Base-by-base conservation (phyloP, 2,888 invertebrate species). In the Hecatera dysodea region DNA sequence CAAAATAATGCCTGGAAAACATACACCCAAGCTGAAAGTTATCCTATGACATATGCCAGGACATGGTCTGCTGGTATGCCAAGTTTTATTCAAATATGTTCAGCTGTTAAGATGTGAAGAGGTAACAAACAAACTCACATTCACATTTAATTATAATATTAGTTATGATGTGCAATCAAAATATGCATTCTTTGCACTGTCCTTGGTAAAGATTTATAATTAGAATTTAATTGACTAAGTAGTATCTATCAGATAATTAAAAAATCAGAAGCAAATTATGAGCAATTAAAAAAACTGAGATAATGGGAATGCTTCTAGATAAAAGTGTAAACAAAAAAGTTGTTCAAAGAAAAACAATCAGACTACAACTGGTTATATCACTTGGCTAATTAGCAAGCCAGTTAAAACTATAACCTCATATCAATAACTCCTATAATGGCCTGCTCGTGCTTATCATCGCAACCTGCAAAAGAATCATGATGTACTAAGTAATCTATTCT, bases 371-470 rank as follows among this genome's bases (percentile, higher is more conserved):
- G 22, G 39, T 22, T 52, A 56, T 27, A 52, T 65, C 42, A 59
- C 6, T 50, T 46, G n/a, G 15, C 11, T 46, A 70, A 78, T 77
- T 56, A 77, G 70, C 24, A 60, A 48, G 8, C 52, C 22, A 81
- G n/a, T 55, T 71, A 62, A n/a, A 71, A 69, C 63, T 57, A 22
- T 67, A 62, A 67, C n/a, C 53, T 57, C 19, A 53, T 60, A 62
- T 15, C 50, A 61, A 80, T 63, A 55, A 27, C 55, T 61, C 27
- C 24, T 53, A 50, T 63, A 63, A 59, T 78, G 19, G 53, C 33
- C 27, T 59, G 29, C 44, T 64, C 56, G 48, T 48, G 57, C 55
- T 81, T 78, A 77, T 78, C 78, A 75, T 1, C 9, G 48, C 3
- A 22, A n/a, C 46, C 52, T 6, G 29, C 50, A 52, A 62, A 48